phyloP scores from a whole-genome alignment of 2,797 vertebrate genomes.

The Micromesistius poutassou region DNA sequence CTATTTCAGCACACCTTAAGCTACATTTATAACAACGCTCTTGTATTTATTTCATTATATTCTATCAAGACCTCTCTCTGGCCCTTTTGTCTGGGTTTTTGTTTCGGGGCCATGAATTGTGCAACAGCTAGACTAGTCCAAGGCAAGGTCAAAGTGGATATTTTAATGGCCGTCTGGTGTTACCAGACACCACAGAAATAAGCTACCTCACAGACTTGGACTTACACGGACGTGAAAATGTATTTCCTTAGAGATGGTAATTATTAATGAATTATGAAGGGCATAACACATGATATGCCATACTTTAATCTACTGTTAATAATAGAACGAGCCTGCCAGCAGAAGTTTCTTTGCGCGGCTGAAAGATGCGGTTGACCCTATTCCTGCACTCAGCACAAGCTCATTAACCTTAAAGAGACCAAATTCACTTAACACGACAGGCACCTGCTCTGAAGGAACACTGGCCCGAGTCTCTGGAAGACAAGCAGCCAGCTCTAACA shows the following conservation, averaged over 20 bases:
- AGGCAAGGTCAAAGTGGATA: slow-evolving; percentile 34
- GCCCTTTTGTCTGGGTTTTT: slow-evolving; percentile 53
- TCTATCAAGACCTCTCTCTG: slow-evolving; percentile 38
- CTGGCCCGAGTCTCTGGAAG: slow-evolving; percentile 60
- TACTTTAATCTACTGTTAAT: slow-evolving; percentile 66
- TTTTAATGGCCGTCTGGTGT: slow-evolving; percentile 34
- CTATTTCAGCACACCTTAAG: slow-evolving; percentile 12
- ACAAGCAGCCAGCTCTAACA: slow-evolving; percentile 60
- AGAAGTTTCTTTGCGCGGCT: slow-evolving; percentile 63
- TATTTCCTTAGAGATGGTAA: slow-evolving; percentile 38
- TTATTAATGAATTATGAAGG: slow-evolving; percentile 41
- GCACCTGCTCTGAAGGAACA: slow-evolving; percentile 69
- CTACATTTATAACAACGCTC: slow-evolving; percentile 40
- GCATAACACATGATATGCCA: slow-evolving; percentile 53
- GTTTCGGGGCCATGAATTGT: slow-evolving; percentile 40
- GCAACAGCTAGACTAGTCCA: slow-evolving; percentile 25
- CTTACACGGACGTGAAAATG: slow-evolving; percentile 41
- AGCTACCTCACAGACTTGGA: slow-evolving; percentile 24
- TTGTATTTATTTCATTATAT: slow-evolving; percentile 45
- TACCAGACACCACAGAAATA: slow-evolving; percentile 27
- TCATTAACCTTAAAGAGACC: slow-evolving; percentile 73
- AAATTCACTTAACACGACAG: slow-evolving; percentile 71
- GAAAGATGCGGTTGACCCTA: slow-evolving; percentile 70
- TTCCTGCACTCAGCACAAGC: slow-evolving; percentile 70
- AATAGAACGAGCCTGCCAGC: slow-evolving; percentile 60